Evolutionary conservation across 2,888 invertebrate genomes (phyloP).

Genomic region (Tubulanus polymorphus): DNA sequence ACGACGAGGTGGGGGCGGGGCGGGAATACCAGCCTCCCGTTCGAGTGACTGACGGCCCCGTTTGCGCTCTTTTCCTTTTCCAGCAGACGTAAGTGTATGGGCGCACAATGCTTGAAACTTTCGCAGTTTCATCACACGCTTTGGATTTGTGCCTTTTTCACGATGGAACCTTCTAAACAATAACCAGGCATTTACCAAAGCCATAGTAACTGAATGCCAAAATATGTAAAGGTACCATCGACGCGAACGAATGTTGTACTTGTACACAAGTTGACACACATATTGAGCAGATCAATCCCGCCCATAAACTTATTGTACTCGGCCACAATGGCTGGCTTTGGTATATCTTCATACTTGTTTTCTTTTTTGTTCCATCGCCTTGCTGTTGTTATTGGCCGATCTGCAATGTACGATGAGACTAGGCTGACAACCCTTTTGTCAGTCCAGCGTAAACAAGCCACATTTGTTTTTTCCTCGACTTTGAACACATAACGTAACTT

Average conservation of each 20-base stretch:
- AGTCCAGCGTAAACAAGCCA: background rate
- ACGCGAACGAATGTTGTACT: background rate
- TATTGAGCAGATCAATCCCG: no score
- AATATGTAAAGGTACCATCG: conserved; percentile 11
- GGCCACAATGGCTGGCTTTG: no score
- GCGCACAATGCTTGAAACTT: background rate
- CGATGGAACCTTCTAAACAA: background rate
- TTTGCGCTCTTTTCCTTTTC: no score
- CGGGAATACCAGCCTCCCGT: no score
- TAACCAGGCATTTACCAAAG: conserved; percentile 12
- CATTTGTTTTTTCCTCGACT: background rate
- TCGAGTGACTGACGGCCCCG: no score
- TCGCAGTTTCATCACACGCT: background rate
- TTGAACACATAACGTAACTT: conserved; percentile 3
- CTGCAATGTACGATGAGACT: background rate
- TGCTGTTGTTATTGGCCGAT: background rate
- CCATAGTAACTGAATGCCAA: background rate
- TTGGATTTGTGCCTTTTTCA: background rate
- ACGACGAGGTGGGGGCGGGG: no score
- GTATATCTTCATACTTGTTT: background rate
- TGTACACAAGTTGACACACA: no score
- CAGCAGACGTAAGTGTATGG: background rate
- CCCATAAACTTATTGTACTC: no score
- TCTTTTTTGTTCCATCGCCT: background rate
- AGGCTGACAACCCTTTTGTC: background rate